These are phyloP conservation scores for Elgaria multicarinata DNA, from an alignment of 2,113 vertebrate genomes.

Conservation along the genomic window DNA sequence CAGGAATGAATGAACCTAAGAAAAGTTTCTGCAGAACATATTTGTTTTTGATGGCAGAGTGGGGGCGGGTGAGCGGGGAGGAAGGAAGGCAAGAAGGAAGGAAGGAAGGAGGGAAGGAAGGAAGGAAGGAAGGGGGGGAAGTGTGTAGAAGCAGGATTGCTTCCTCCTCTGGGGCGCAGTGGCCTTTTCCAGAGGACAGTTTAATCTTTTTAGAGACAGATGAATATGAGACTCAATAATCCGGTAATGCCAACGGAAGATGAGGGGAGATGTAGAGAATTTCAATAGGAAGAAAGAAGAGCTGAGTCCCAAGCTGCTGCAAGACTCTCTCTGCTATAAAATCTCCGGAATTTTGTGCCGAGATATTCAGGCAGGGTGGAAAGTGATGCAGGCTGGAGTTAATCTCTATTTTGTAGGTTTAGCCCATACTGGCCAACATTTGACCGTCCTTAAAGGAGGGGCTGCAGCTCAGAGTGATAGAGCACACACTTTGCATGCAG, in stretches of 20 bases:
- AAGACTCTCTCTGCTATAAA: background rate
- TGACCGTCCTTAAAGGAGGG: no score
- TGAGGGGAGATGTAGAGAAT: constrained; percentile 70
- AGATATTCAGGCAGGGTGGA: background rate
- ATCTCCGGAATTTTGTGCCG: background rate
- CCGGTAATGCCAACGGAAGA: constrained; percentile 66
- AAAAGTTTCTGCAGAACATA: constrained; percentile 47
- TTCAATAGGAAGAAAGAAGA: constrained; percentile 65
- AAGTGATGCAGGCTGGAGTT: background rate
- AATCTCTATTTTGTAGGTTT: background rate
- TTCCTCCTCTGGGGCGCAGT: constrained; percentile 66
- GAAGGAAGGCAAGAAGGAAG: background rate
- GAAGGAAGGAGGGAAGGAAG: no score
- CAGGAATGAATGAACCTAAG: background rate
- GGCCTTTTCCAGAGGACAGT: constrained; percentile 78
- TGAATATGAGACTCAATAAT: constrained; percentile 74
- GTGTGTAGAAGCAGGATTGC: constrained; percentile 64
- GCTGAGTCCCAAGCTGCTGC: constrained; percentile 17
- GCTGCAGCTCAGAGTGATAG: no score
- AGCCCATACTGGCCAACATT: background rate
- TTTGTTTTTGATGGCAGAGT: constrained; percentile 50
- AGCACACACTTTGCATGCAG: no score
- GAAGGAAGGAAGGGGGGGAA: background rate
- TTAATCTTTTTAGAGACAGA: constrained; percentile 80
- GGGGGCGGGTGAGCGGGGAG: background rate